Evolutionary conservation across 2,888 invertebrate genomes (phyloP).

Genomic region (Magallana nippona): DNA sequence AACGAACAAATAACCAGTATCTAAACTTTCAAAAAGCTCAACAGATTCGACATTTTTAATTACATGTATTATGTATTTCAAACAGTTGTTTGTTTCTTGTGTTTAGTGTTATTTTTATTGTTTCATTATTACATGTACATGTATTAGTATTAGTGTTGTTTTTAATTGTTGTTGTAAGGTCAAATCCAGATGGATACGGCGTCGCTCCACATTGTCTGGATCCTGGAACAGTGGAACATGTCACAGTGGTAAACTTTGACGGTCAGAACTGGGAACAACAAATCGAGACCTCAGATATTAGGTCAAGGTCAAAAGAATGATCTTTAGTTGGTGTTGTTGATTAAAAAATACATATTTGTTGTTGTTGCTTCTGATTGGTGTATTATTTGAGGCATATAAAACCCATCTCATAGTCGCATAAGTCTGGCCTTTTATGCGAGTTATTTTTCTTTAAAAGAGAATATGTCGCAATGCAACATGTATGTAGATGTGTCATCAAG

Average conservation of each 20-base stretch:
- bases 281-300: constrained; percentile 62
- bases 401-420: no score
- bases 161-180: constrained; percentile 58
- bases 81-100: not conserved
- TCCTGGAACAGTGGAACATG: constrained; percentile 73
- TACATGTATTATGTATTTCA: no score
- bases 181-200: constrained; percentile 82
- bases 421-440: no score
- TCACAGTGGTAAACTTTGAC: constrained; percentile 74
- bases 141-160: not conserved
- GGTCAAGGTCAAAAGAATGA: constrained; percentile 60
- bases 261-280: constrained; percentile 79
- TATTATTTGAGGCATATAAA: not conserved
- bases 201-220: constrained; percentile 80
- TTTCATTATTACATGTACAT: no score
- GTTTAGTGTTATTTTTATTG: not conserved
- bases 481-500: no score
- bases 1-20: no score
- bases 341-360: not conserved
- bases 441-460: no score
- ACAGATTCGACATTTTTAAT: no score
- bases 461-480: no score
- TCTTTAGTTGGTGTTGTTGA: not conserved
- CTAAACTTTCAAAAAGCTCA: no score
- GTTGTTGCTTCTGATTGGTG: not conserved